Percentiles rank a stretch among this genome's conserved stretches.
Conservation (phyloP, 2,113 vertebrate genomes). For the Cnemophilus loriae region DNA sequence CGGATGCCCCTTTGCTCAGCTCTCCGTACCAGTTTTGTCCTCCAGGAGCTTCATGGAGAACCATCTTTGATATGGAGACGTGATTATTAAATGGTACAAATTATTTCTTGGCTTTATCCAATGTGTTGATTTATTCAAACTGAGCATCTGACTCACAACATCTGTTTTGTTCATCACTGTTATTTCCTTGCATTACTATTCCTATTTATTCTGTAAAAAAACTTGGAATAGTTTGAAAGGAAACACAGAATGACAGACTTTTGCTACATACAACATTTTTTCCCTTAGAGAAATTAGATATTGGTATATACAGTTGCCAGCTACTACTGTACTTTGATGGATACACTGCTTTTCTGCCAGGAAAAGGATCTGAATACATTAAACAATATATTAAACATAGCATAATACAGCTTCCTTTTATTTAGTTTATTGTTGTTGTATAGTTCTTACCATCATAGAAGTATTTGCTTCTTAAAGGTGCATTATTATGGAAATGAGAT, state of each 20-base stretch:
- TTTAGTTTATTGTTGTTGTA: not conserved
- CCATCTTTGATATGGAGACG: not conserved
- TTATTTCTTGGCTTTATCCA: not conserved
- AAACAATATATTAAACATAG: not conserved
- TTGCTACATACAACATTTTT: not conserved
- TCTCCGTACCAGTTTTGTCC: not conserved
- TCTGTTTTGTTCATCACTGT: not conserved
- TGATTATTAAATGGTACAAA: not conserved
- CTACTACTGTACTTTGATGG: not conserved
- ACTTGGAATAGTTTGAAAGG: not conserved
- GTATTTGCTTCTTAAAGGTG: not conserved
- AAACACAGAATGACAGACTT: not conserved
- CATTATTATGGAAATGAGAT: not conserved
- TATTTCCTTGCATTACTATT: not conserved
- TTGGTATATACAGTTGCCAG: not conserved
- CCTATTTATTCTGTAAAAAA: not conserved
- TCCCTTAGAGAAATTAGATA: not conserved
- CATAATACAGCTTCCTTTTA: not conserved
- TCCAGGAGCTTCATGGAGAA: not conserved
- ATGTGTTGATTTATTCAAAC: not conserved
- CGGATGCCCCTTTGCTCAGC: not conserved
- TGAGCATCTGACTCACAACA: not conserved
- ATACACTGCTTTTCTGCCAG: not conserved
- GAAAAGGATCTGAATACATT: not conserved
- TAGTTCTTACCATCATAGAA: not conserved